Percentiles rank a stretch among this genome's conserved stretches.
Evolutionary conservation across 1,140 invertebrate species (phyloP).

Genomic region (Yoshiicerus persimilis): DNA sequence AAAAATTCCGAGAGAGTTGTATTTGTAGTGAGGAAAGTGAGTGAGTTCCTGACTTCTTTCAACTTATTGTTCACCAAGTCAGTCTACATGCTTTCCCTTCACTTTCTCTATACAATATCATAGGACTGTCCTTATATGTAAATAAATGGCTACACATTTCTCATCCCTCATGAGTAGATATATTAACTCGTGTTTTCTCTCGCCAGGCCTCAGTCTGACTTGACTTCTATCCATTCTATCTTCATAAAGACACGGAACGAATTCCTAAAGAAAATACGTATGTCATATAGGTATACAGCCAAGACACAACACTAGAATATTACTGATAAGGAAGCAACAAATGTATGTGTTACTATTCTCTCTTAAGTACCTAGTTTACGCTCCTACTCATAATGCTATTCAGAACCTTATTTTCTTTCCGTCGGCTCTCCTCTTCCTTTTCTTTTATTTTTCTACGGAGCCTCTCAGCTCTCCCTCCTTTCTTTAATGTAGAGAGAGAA

Average conservation of each 20-base stretch:
- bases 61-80: not conserved
- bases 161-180: conserved; percentile 2
- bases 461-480: not conserved
- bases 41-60: not conserved
- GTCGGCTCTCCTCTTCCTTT: not conserved
- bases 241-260: not conserved
- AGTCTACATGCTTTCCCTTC: not conserved
- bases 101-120: not conserved
- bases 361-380: not conserved
- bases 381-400: not conserved
- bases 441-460: not conserved
- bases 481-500: not conserved
- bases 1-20: conserved; percentile 2
- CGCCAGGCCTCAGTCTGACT: not conserved
- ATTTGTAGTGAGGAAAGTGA: not conserved
- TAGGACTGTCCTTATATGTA: not conserved
- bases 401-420: not conserved
- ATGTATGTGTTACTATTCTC: not conserved
- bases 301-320: not conserved
- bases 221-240: not conserved
- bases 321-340: not conserved
- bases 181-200: conserved; percentile 11
- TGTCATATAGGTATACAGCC: not conserved
- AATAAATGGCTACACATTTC: conserved; percentile 11
- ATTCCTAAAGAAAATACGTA: not conserved